Evolutionary conservation across 2,113 vertebrate genomes (phyloP), one percentile per base, ranked within the genome.

Genomic region (Oryzias curvinotus): DNA sequence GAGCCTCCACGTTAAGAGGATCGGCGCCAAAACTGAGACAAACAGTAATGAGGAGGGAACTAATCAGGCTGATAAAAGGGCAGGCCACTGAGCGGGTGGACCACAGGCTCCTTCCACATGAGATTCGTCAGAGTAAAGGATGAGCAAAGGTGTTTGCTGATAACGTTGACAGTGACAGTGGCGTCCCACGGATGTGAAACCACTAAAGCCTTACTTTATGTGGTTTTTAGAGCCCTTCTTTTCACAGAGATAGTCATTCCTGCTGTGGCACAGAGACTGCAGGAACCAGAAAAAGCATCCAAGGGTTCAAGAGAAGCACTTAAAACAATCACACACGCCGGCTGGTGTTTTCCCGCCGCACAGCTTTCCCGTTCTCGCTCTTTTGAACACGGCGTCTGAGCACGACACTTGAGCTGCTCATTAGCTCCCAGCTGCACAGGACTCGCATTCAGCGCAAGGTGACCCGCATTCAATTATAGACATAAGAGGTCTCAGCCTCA

Each of bases 401-500:
- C 56, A 60, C 56, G 59, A 78, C 59, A 57, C 58, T 72, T 6
- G 17, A 57, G 63, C 57, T 71, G 50, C 72, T 82, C 71, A 65
- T 58, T 71, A 46, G 65, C 51, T 58, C 77, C 76, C 72, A 57
- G 71, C 71, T 7, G 64, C 70, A 65, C 47, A 61, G 51, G 45
- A 67, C 65, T 66, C 15, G 28, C 62, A 65, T 56, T 78, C 79
- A 46, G 23, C 13, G 49, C 65, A 65, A 57, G 7, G 54, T 55
- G 5, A 63, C 62, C 52, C 51, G 71, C 50, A 73, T 80, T 74
- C 68, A 81, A 36, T 62, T 3, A 2, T 21, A 65, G 30, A 80
- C 75, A 75, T 79, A 83, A 52, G 73, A 53, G 67, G 68, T 75
- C 78, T 64, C 56, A 12, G 61, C 47, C 70, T 74, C 68, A 75